Evolutionary conservation across 2,888 invertebrate genomes (phyloP), one percentile per base, ranked within the genome.

Genomic region (Parnassius apollo): DNA sequence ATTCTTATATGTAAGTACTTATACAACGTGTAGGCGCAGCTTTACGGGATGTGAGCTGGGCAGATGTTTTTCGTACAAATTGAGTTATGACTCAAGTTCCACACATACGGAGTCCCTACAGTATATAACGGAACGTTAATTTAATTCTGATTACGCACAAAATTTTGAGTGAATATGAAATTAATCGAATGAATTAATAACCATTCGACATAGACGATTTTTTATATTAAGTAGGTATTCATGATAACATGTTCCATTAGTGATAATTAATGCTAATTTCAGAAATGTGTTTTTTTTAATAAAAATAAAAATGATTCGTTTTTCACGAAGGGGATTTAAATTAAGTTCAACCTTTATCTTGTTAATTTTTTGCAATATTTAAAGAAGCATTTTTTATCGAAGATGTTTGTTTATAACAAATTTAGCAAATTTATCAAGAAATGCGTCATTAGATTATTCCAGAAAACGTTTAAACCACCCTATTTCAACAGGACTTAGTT

Each of bases 61-160:
- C 82, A 82, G 80, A 81, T 82, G 82, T 83, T 81, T 77, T 73
- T 69, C 71, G 71, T 68, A 72, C 71, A 76, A 75, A 75, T 75
- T 75, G 72, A 75, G 71, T 75, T 74, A 72, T 71, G 72, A 72
- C 66, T 71, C 69, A 69, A 69, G 67, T 67, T 61, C 62, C 71
- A 64, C 66, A 67, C 68, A 63, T 60, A 61, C 62, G 64, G 62
- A 61, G 67, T 67, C 69, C 69, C 68, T 69, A 68, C 57, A 59
- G 56, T 62, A 67, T 44, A 57, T 54, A 65, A 66, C 61, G 66
- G 64, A 42, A 63, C 64, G 60, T 57, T 59, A 59, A 63, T 69
- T 69, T 67, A 58, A 68, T 68, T 66, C 65, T 66, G 69, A 67
- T 68, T 69, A 68, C 59, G 55, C 61, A 66, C 58, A 51, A 62